These are phyloP conservation scores for Drosophila niveifrons DNA, from an alignment of 2,888 invertebrate genomes.

Conservation along the genomic window DNA sequence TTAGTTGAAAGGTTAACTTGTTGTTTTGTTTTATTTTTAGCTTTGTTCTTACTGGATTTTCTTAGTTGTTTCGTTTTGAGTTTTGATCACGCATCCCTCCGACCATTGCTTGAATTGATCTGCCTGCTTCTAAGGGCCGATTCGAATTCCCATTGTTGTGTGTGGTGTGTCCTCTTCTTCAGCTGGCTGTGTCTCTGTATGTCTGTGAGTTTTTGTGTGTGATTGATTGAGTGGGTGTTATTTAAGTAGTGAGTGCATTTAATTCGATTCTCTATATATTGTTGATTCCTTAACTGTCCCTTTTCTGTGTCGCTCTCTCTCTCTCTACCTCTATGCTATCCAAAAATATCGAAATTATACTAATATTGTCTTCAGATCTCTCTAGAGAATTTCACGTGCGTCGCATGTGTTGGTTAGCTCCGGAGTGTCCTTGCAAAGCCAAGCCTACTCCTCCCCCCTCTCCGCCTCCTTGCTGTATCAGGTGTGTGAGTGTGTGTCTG, in stretches of 20 bases:
- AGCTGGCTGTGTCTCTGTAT: slow-evolving; percentile 4
- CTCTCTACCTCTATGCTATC: slow-evolving; percentile 19
- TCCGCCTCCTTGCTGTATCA: slow-evolving; percentile 22
- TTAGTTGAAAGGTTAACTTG: slow-evolving; percentile 51
- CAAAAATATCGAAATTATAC: slow-evolving; percentile 71
- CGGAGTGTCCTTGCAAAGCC: slow-evolving; percentile 73
- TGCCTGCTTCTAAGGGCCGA: slow-evolving; percentile 61
- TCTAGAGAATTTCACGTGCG: slow-evolving; percentile 65
- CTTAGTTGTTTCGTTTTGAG: slow-evolving; percentile 35
- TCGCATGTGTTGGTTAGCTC: slow-evolving; percentile 53
- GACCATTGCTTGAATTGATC: slow-evolving; percentile 66
- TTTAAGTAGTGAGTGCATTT: slow-evolving; percentile 52
- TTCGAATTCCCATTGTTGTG: slow-evolving; percentile 44
- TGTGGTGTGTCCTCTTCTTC: slow-evolving; percentile 39
- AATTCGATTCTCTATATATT: slow-evolving; percentile 48
- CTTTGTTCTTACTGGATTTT: slow-evolving; percentile 26
- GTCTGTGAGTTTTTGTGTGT: slow-evolving; percentile 33
- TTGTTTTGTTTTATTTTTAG: slow-evolving; percentile 26
- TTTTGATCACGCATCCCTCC: slow-evolving; percentile 85
- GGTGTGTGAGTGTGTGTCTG: slow-evolving; percentile 22
- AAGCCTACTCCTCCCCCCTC: slow-evolving; percentile 24
- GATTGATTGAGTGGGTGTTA: slow-evolving; percentile 27
- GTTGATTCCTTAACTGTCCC: background rate
- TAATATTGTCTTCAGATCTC: slow-evolving; percentile 76
- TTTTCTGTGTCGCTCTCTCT: background rate